These are phyloP conservation scores for Typhlichthys eigenmanni DNA, from an alignment of 2,797 vertebrate species.

Conservation along the genomic window DNA sequence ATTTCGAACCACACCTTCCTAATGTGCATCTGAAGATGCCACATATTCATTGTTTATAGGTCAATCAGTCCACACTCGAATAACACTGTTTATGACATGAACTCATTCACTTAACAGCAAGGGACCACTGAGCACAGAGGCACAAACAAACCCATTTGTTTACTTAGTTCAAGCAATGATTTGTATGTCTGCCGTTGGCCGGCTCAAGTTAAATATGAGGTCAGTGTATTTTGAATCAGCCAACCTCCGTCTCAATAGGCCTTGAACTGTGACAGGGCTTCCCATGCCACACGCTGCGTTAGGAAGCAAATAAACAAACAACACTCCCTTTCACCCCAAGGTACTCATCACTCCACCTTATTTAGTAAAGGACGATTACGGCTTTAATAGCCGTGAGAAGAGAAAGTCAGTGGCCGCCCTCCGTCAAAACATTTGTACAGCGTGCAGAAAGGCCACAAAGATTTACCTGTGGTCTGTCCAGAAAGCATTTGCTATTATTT, in stretches of 20 bases:
- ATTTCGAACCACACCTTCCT: slow-evolving; percentile 42
- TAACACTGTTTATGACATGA: slow-evolving; percentile 7
- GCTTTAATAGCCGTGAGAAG: slow-evolving; percentile 64
- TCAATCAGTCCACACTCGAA: slow-evolving; percentile 32
- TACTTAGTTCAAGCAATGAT: slow-evolving; percentile 65
- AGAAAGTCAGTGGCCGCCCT: slow-evolving; percentile 49
- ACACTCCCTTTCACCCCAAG: slow-evolving; percentile 48
- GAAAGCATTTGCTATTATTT: slow-evolving; percentile 67
- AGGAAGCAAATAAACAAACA: slow-evolving; percentile 69
- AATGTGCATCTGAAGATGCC: slow-evolving; percentile 20
- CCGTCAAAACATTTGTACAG: slow-evolving; percentile 76
- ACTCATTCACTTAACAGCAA: too few relatives aligned
- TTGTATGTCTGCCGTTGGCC: slow-evolving; percentile 65
- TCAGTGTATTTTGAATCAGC: slow-evolving; percentile 72
- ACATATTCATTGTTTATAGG: slow-evolving; percentile 4
- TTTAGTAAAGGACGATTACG: slow-evolving; percentile 60
- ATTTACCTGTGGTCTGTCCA: slow-evolving; percentile 49
- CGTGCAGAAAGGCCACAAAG: slow-evolving; percentile 47
- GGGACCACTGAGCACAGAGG: slow-evolving; percentile 26
- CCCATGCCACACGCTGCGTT: slow-evolving; percentile 41
- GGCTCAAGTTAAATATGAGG: slow-evolving; percentile 74
- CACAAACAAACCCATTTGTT: slow-evolving; percentile 67
- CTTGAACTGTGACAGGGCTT: slow-evolving; percentile 53
- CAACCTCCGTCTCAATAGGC: slow-evolving; percentile 56
- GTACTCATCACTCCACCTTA: slow-evolving; percentile 49